Percentiles rank a stretch among this genome's conserved stretches.
phyloP scores from a whole-genome alignment of 2,797 vertebrate genomes.

The Crax fasciolata region DNA sequence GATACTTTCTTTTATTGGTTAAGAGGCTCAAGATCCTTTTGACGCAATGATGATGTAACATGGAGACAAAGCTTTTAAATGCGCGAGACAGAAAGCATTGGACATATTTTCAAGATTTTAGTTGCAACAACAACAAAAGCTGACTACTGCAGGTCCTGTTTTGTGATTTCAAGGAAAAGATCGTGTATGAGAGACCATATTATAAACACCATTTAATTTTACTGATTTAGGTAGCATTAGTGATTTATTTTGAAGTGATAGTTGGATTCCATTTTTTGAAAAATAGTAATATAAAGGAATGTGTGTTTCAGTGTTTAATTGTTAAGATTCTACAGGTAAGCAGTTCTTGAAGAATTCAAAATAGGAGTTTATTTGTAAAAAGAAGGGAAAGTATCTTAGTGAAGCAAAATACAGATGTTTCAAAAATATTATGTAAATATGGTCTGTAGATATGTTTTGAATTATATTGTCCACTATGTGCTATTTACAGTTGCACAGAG shows the following conservation, averaged over 20 bases:
- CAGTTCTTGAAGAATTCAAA: neutral
- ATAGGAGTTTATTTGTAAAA: neutral
- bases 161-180: neutral
- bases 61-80: neutral
- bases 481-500: neutral
- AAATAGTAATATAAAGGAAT: neutral
- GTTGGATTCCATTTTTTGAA: neutral
- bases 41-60: neutral
- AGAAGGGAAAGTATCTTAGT: neutral
- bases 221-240: neutral
- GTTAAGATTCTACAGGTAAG: neutral
- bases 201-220: neutral
- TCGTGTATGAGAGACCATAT: neutral
- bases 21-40: neutral
- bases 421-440: neutral
- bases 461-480: neutral
- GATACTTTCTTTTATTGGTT: neutral
- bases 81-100: neutral
- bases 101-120: neutral
- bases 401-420: neutral
- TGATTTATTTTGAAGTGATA: neutral
- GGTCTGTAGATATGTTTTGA: neutral
- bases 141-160: neutral
- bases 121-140: neutral
- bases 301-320: neutral